Evolutionary conservation across 2,888 invertebrate species (phyloP).

Genomic region (Caenorhabditis afra): DNA sequence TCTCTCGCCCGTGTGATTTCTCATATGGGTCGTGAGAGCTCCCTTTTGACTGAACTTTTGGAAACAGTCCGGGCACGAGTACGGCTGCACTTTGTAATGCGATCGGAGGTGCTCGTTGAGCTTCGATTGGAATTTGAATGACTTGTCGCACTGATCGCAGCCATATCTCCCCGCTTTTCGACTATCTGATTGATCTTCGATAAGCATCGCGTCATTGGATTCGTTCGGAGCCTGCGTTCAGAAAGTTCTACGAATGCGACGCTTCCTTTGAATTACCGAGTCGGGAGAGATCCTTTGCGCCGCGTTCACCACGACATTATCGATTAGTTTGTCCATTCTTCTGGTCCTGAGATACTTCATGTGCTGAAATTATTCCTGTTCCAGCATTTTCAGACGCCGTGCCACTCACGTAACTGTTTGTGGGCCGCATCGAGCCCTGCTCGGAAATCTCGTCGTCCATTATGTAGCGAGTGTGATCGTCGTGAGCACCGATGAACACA

Average conservation of each 20-base stretch:
- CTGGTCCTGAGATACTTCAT: conserved; percentile 32
- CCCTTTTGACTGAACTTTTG: conserved; percentile 63
- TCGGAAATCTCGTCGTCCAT: conserved; percentile 19
- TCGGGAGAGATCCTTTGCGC: conserved; percentile 13
- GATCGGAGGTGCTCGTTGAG: conserved; percentile 43
- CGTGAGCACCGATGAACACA: conserved; percentile 51
- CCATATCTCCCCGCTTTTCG: conserved; percentile 14
- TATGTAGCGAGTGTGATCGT: conserved; percentile 14
- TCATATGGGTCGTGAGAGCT: conserved; percentile 60
- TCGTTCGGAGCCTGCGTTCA: conserved; percentile 12
- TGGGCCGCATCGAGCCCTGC: conserved; percentile 11
- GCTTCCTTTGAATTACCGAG: conserved; percentile 3
- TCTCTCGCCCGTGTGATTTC: conserved; percentile 67
- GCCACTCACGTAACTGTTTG: conserved; percentile 27
- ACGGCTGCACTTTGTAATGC: conserved; percentile 45
- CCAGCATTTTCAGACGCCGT: not conserved
- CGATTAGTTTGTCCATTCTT: conserved; percentile 47
- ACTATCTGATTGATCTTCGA: not conserved
- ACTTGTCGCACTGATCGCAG: conserved; percentile 31
- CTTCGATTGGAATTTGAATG: conserved; percentile 51
- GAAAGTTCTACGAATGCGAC: not conserved
- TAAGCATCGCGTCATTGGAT: not conserved
- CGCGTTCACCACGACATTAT: conserved; percentile 37
- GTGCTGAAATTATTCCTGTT: conserved; percentile 24
- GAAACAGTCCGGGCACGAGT: conserved; percentile 32